Evolutionary conservation across 2,888 invertebrate genomes (phyloP), one percentile per base, ranked within the genome.

Genomic region (Leptopilina syphax): DNA sequence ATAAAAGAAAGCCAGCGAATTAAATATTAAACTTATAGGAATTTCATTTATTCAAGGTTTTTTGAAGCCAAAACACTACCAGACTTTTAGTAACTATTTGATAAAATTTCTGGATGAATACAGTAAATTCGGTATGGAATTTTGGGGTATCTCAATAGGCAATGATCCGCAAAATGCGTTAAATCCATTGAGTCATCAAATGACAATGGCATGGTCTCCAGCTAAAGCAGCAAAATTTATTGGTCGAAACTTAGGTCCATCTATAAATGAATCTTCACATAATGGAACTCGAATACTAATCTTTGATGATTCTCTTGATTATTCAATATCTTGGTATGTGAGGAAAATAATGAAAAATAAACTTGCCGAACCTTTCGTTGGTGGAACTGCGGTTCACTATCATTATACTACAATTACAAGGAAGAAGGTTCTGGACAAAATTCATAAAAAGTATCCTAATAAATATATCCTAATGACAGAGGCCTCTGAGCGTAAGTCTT

Each of bases 71-170:
- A 85, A 92, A 68, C 96, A 95, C 90, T 97, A 96, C 90, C 95
- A 96, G 90, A 90, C 95, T 0, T 98, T 95, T 93, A 97, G 97
- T 0, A 93, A 97, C 84, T 98, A 98, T 89, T 95, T 96, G 89
- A 87, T 97, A 2, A 96, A 94, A 90, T 97, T 97, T 92, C 91
- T 98, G 60, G 94, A 97, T 84, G 94, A 94, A 79, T 98, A 98
- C 92, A 93, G 94, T 81, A 93, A 94, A 54, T 92, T 95, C n/a
- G 95, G 95, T 18, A 91, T 95, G 65, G 92, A 93, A 5, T 94
- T 96, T 84, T 98, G 98, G 98, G 97, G 95, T 0, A 92, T 98
- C 54, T 96, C 98, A 0, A 96, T 96, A 0, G 97, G 97, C 44
- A 98, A 98, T 90, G 98, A 98, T 90, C 98, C 98, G 0, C 88